Evolutionary conservation across 1,140 invertebrate species (phyloP), one percentile per base, ranked within the genome.

Genomic region (Portunus trituberculatus): DNA sequence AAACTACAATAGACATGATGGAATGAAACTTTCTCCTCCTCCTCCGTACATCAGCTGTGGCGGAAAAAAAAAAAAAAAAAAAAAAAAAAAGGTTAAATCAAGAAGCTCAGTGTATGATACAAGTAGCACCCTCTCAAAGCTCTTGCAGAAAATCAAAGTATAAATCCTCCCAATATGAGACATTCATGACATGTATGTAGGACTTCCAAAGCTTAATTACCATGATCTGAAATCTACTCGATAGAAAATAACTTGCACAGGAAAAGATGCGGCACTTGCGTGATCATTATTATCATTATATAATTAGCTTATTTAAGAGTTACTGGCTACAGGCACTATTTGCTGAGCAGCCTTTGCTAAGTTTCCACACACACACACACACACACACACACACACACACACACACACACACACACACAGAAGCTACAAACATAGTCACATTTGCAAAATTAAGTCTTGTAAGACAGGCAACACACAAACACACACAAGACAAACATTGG

Each of bases 231-330:
- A 91, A 91, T 45, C 59, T 82, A 67, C 32, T 39, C 39, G 31
- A 32, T 46, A 31, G 67, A 88, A 82, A 83, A 29, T 84, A 91
- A 59, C 84, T 84, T 92, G 83, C 67, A 95, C 84, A 86, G 87
- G 92, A 95, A 95, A 88, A 88, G 86, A 92, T 88, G n/a, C 90
- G 94, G 94, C 94, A 95, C 91, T 95, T 93, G 94, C 94, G 91
- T 92, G 90, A 92, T 87, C 45, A 87, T 94, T 86, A 92, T 76
- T 92, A 76, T 45, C 52, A 83, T 45, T 45, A 83, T 39, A 59
- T 82, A 52, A 88, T 92, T 31, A 88, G 83, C 84, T 46, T 76
- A 46, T 52, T 83, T 29, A 86, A 39, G 45, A 59, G 32, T 48
- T 91, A 95, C 46, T 46, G 59, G 29, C 90, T 91, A 32, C 90